Conservation (phyloP, 2,888 invertebrate species). For the Norana najaformis region DNA sequence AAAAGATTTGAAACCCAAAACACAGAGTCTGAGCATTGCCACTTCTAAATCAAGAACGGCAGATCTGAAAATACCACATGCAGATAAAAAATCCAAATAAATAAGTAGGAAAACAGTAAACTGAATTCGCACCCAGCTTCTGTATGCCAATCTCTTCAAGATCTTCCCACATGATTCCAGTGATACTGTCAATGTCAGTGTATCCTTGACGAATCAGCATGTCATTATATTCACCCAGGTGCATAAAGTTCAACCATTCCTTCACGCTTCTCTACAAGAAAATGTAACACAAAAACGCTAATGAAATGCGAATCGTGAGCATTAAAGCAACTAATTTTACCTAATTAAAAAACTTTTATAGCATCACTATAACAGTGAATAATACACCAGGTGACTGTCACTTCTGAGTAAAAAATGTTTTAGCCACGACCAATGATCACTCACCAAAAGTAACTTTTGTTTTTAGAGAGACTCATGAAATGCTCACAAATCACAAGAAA, state of each 20-base stretch:
- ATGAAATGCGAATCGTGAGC: background rate
- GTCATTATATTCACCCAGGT: slow-evolving; percentile 88
- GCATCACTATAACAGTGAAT: background rate
- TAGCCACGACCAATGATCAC: no score
- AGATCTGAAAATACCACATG: background rate
- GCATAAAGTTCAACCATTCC: slow-evolving; percentile 85
- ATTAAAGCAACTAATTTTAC: background rate
- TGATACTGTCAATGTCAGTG: slow-evolving; percentile 88
- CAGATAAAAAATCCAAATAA: background rate
- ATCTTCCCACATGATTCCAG: slow-evolving; percentile 96
- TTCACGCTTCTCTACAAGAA: slow-evolving; percentile 66
- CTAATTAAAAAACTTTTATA: background rate
- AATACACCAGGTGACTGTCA: background rate
- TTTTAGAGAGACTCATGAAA: background rate
- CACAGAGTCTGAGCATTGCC: background rate
- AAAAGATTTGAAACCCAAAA: no score
- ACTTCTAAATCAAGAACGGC: background rate
- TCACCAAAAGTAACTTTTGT: background rate
- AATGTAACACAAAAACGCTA: background rate
- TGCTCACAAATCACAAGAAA: background rate
- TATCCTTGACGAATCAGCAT: slow-evolving; percentile 90
- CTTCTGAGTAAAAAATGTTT: background rate
- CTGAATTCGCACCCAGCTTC: slow-evolving; percentile 60
- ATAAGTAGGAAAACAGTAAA: background rate
- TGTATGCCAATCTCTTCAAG: slow-evolving; percentile 84